These are phyloP conservation scores for Trilocha varians DNA, from an alignment of 2,888 invertebrate species.

Conservation along the genomic window DNA sequence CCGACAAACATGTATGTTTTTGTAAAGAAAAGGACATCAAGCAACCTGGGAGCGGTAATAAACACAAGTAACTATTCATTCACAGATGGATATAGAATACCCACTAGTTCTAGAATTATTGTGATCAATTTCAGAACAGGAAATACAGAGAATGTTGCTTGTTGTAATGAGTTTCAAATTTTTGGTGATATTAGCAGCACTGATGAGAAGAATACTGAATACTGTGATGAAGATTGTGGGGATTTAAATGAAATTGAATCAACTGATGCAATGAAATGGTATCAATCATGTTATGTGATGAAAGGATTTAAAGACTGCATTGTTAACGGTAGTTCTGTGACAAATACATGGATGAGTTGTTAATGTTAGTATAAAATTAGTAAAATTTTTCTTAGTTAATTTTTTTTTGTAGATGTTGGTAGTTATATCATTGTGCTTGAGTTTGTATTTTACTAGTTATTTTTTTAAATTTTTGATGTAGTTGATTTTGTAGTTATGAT, in stretches of 20 bases:
- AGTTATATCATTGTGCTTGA: no score
- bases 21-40: slow-evolving; percentile 43
- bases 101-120: slow-evolving; percentile 45
- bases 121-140: slow-evolving; percentile 45
- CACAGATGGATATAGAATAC: slow-evolving; percentile 47
- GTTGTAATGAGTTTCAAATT: slow-evolving; percentile 53
- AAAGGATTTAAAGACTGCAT: slow-evolving; percentile 74
- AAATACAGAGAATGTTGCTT: slow-evolving; percentile 33
- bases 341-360: slow-evolving; percentile 60
- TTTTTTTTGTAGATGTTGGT: background rate
- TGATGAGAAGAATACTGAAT: slow-evolving; percentile 23
- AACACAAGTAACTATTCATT: slow-evolving; percentile 47
- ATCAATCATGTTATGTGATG: slow-evolving; percentile 67
- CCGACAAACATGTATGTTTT: slow-evolving; percentile 69
- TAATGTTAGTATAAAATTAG: slow-evolving; percentile 11
- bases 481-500: no score
- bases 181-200: slow-evolving; percentile 43
- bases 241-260: slow-evolving; percentile 49
- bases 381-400: background rate
- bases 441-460: no score
- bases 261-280: slow-evolving; percentile 54
- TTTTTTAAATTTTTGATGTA: no score
- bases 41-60: slow-evolving; percentile 27
- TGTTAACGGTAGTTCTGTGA: slow-evolving; percentile 69
- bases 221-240: slow-evolving; percentile 17